Percentiles rank a stretch among this genome's conserved stretches.
These are phyloP conservation scores for Epiblema foenella DNA, from an alignment of 2,888 invertebrate species.

Conservation along the genomic window DNA sequence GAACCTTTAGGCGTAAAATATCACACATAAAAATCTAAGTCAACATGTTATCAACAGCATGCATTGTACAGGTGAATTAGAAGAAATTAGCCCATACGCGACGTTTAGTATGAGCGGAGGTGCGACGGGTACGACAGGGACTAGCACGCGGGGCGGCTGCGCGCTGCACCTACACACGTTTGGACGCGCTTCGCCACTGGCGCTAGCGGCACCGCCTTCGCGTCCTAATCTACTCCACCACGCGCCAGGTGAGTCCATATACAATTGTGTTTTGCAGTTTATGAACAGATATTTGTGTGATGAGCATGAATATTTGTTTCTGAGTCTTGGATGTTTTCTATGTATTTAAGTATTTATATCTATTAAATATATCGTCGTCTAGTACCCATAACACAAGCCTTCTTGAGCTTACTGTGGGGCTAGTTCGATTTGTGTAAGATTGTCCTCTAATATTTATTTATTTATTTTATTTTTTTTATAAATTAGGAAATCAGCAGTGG, in stretches of 20 bases:
- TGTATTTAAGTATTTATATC: too few relatives aligned
- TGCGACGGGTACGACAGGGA: constrained; percentile 52
- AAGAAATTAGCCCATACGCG: constrained; percentile 91
- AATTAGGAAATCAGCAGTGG: too few relatives aligned
- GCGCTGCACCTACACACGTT: constrained; percentile 68
- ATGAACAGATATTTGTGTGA: too few relatives aligned
- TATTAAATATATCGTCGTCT: too few relatives aligned
- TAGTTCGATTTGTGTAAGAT: too few relatives aligned
- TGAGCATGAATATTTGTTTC: too few relatives aligned
- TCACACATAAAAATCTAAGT: background rate
- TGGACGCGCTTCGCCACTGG: constrained; percentile 60
- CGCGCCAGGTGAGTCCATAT: constrained; percentile 51
- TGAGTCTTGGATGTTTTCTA: too few relatives aligned
- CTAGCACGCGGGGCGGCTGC: constrained; percentile 76
- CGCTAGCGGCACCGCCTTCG: constrained; percentile 66
- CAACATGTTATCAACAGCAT: background rate
- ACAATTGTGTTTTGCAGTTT: too few relatives aligned
- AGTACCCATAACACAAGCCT: too few relatives aligned
- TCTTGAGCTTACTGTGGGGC: too few relatives aligned
- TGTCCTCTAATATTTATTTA: too few relatives aligned
- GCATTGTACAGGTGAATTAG: constrained; percentile 76
- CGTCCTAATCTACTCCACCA: constrained; percentile 65
- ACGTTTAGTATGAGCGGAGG: constrained; percentile 88
- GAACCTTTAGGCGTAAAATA: background rate
- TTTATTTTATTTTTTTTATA: too few relatives aligned